These are phyloP conservation scores for Gavialis gangeticus DNA, from an alignment of 2,113 vertebrate species.

Conservation along the genomic window DNA sequence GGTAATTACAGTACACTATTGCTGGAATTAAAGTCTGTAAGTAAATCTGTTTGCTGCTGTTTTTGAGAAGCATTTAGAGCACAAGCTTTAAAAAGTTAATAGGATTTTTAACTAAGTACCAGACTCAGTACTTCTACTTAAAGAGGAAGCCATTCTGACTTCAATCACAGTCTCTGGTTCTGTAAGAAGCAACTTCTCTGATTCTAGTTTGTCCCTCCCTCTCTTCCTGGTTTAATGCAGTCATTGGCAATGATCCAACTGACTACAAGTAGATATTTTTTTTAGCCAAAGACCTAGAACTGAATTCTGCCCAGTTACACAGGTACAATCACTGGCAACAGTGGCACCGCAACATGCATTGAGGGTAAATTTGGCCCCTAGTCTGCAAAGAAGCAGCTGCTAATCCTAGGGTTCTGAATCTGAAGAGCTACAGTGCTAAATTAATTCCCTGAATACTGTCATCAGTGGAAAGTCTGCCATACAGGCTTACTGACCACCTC, in stretches of 20 bases:
- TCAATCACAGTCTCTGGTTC: neutral
- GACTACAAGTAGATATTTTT: neutral
- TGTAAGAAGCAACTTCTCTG: neutral
- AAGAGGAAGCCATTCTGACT: neutral
- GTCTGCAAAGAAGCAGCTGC: neutral
- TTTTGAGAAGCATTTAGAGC: neutral
- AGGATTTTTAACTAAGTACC: neutral
- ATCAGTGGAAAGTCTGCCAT: neutral
- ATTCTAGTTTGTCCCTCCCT: neutral
- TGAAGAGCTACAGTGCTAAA: neutral
- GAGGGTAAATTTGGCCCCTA: neutral
- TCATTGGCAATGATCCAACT: neutral
- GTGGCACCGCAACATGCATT: neutral
- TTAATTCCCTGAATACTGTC: neutral
- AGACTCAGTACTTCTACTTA: neutral
- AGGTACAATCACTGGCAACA: neutral
- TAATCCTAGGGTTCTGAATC: neutral
- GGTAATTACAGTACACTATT: neutral
- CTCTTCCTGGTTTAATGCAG: neutral
- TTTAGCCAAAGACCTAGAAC: neutral
- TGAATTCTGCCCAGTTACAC: neutral
- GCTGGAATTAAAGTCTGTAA: neutral
- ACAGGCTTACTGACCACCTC: neutral
- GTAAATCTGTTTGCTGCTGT: neutral
- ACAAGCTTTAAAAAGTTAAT: neutral